Base-by-base conservation (phyloP, 2,888 invertebrate species). In the Ceriagrion tenellum region DNA sequence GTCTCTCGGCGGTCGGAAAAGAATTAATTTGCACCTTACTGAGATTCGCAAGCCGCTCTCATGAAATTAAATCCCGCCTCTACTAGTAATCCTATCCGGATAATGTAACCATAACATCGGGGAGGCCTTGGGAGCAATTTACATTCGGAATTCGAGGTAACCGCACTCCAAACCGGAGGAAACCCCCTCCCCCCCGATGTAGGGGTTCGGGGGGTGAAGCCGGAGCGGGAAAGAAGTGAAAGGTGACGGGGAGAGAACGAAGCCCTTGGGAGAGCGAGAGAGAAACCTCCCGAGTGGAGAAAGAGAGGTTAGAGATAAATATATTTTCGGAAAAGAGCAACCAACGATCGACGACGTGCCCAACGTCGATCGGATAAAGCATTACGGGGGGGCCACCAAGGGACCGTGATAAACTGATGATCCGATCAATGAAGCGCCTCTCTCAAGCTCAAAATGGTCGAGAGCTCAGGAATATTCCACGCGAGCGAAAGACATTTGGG, bases 311-410 rank as follows among this genome's bases (percentile, higher is more conserved):
- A 35, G 35, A 18, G 35, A 13, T n/a, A 59, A n/a, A n/a, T 30
- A 30, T 81, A 81, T 81, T 81, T 81, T 81, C 81, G 30, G 74
- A 30, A 81, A 81, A 81, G 30, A 35, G 30, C 81, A 81, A 81
- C 81, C 81, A 35, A 35, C 30, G 81, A 35, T 16, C 12, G 81
- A 81, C 10, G 81, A 81, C 10, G 35, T 16, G 18, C 35, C 59
- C 59, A 2, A 20, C 13, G 30, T 0, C 81, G 26, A 81, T 81
- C 81, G 81, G 81, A 81, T 35, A 81, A 35, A 16, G 81, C 81
- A 30, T 16, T 81, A 16, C 2, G 18, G 47, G 47, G 81, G 47
- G 47, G 81, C 35, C 35, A 81, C 35, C 47, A 35, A 35, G 81
- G 81, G 30, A 35, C 81, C 18, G 35, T 35, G 81, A 81, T 81